Percentiles rank a stretch among this genome's conserved stretches.
Conservation (phyloP, 2,888 invertebrate genomes). For the Helleia helle region DNA sequence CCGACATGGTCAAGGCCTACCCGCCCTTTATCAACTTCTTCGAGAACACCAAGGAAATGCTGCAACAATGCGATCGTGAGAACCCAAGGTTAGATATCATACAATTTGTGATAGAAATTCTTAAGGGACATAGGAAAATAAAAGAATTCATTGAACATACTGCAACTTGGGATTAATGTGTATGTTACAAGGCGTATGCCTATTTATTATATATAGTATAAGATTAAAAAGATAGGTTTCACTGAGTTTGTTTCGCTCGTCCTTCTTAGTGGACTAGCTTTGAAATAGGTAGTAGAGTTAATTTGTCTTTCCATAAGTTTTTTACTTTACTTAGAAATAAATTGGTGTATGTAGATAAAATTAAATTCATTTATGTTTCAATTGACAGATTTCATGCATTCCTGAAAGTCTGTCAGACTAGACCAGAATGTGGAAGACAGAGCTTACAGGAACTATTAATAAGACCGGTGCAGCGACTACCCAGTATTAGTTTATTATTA, state of each 20-base stretch:
- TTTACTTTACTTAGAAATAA: too few relatives aligned
- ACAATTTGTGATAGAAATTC: too few relatives aligned
- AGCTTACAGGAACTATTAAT: constrained; percentile 96
- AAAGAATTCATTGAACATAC: too few relatives aligned
- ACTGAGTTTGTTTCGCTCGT: too few relatives aligned
- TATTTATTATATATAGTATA: too few relatives aligned
- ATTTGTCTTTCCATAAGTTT: too few relatives aligned
- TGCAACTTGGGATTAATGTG: too few relatives aligned
- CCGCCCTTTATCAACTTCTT: constrained; percentile 99
- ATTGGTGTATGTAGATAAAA: background rate
- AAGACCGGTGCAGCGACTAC: constrained; percentile 97
- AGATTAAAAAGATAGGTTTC: too few relatives aligned
- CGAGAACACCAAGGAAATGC: constrained; percentile 95
- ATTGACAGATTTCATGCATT: constrained; percentile 92
- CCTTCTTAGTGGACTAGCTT: too few relatives aligned
- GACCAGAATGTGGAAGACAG: constrained; percentile 97
- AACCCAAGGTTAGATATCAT: constrained; percentile 89
- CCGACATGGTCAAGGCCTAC: constrained; percentile 93
- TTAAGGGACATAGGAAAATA: too few relatives aligned
- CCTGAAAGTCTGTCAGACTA: constrained; percentile 94
- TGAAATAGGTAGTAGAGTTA: too few relatives aligned
- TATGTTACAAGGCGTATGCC: too few relatives aligned
- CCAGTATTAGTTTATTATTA: constrained; percentile 94
- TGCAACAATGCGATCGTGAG: constrained; percentile 90
- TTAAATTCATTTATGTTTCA: constrained; percentile 16